Evolutionary conservation across 92 coral and sea anemone genomes (phyloP).

Genomic region (Palythoa heliodiscus): DNA sequence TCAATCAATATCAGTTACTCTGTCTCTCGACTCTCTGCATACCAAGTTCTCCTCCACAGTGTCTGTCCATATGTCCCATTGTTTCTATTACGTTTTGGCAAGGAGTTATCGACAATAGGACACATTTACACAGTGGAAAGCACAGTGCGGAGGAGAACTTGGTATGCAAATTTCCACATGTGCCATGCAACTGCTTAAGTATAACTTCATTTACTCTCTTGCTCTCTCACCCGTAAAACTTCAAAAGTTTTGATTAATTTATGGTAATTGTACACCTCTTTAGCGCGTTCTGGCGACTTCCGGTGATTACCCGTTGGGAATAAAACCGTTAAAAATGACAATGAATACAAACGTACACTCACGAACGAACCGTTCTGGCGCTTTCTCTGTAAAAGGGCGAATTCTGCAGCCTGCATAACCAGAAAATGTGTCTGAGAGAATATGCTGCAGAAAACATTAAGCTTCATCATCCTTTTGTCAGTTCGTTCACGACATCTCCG

Average conservation of each 20-base stretch:
- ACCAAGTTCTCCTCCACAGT: no score
- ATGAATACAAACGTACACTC: not conserved
- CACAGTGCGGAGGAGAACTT: no score
- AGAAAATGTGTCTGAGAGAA: constrained; percentile 60
- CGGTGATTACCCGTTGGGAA: constrained; percentile 17
- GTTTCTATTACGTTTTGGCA: no score
- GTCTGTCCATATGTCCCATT: no score
- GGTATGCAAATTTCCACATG: no score
- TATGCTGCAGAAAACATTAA: constrained; percentile 57
- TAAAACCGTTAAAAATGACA: constrained; percentile 24
- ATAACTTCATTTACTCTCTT: no score
- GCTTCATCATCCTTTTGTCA: constrained; percentile 67
- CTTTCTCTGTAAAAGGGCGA: not conserved
- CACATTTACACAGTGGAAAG: no score
- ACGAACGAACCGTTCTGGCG: not conserved
- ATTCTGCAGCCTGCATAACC: not conserved
- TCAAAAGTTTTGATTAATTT: not conserved
- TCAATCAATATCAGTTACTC: no score
- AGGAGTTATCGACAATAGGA: no score
- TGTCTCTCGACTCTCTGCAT: no score
- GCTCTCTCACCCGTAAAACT: no score
- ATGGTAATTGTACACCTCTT: constrained; percentile 15
- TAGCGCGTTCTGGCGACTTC: not conserved
- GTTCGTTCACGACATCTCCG: constrained; percentile 92
- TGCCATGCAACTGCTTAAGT: no score